phyloP scores from a whole-genome alignment of 2,797 vertebrate species.

The Telmatherina bonti region DNA sequence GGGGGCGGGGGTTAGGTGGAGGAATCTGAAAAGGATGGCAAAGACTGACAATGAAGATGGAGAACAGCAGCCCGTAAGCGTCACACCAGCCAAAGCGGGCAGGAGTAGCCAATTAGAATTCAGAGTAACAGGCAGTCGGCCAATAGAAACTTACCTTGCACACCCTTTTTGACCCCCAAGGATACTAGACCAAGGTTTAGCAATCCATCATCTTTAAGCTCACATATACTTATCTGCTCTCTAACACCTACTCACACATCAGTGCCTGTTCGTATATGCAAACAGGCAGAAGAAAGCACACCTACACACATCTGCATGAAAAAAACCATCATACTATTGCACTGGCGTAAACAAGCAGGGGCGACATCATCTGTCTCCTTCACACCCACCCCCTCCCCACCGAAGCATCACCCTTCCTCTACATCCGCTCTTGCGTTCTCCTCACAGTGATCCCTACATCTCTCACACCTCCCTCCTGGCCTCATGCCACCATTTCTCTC shows the following conservation, averaged over 20 bases:
- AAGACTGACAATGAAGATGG: constrained; percentile 45
- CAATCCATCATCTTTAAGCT: constrained; percentile 77
- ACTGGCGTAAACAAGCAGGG: constrained; percentile 62
- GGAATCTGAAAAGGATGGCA: constrained; percentile 35
- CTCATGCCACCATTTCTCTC: constrained; percentile 49
- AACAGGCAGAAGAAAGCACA: constrained; percentile 63
- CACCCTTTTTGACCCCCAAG: constrained; percentile 74
- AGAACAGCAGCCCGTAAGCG: constrained; percentile 49
- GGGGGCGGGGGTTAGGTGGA: constrained; percentile 39
- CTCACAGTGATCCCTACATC: constrained; percentile 45
- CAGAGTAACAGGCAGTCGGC: constrained; percentile 61
- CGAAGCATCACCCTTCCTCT: constrained; percentile 59
- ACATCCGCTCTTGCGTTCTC: constrained; percentile 51
- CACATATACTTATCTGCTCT: constrained; percentile 67
- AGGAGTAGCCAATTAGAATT: constrained; percentile 66
- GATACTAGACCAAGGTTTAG: constrained; percentile 77
- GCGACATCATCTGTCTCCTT: constrained; percentile 75
- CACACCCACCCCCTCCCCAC: constrained; percentile 48
- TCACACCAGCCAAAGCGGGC: constrained; percentile 57
- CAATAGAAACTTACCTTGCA: constrained; percentile 75
- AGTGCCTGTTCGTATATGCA: constrained; percentile 27
- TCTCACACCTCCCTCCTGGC: constrained; percentile 62
- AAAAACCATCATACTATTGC: constrained; percentile 56
- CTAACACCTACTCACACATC: constrained; percentile 55
- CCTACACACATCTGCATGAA: constrained; percentile 64